Evolutionary conservation across 2,113 vertebrate species (phyloP).

Genomic region (Pycnonotus jocosus): DNA sequence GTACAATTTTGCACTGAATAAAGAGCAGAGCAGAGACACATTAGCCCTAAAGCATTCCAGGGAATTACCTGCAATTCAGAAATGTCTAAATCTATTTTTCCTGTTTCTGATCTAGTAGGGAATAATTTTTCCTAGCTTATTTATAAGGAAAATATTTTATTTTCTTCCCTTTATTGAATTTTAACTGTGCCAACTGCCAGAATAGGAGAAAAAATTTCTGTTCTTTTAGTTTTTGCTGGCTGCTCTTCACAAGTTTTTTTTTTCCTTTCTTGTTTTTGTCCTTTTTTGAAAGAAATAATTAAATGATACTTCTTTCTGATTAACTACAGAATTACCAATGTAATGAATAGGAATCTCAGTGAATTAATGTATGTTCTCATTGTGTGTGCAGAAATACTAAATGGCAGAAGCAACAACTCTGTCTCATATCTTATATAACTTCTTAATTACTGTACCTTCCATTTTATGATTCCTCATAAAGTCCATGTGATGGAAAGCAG

Average conservation of each 20-base stretch:
- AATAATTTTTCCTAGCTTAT: background rate
- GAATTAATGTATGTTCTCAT: background rate
- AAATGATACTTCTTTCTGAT: background rate
- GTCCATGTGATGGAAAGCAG: background rate
- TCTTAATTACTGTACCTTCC: background rate
- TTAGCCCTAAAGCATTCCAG: background rate
- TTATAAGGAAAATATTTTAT: background rate
- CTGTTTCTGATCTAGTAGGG: background rate
- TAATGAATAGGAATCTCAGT: background rate
- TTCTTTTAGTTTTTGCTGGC: background rate
- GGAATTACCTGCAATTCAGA: background rate
- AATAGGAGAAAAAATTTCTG: background rate
- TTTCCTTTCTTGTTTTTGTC: accelerated
- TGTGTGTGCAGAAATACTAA: background rate
- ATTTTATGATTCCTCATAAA: slow-evolving; percentile 12
- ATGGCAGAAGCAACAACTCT: background rate
- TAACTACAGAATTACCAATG: background rate
- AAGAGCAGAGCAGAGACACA: background rate
- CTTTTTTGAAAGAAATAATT: background rate
- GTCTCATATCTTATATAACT: background rate
- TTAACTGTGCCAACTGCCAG: background rate
- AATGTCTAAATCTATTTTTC: background rate
- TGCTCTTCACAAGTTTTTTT: background rate
- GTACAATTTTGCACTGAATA: background rate
- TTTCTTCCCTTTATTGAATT: background rate